Evolutionary conservation across 53 echinoderm and acorn worm species (phyloP).

Genomic region (Actinopyga echinites): DNA sequence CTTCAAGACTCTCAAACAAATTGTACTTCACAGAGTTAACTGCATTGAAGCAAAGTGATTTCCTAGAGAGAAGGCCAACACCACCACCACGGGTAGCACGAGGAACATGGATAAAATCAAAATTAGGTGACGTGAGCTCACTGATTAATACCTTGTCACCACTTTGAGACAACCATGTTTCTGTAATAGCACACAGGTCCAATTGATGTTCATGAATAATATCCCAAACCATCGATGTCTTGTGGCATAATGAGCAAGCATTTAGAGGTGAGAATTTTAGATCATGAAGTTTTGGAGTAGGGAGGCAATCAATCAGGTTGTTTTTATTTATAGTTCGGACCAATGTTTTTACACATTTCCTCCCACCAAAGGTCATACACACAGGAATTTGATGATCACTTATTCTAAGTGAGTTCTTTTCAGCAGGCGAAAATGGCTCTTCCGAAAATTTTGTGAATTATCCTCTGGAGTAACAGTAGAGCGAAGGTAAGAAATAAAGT

Average conservation of each 20-base stretch:
- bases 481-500: not conserved
- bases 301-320: not conserved
- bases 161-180: too few species aligned
- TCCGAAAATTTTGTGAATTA: not conserved
- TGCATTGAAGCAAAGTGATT: too few species aligned
- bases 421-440: not conserved
- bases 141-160: too few species aligned
- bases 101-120: too few species aligned
- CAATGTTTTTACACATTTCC: not conserved
- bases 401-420: not conserved
- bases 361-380: not conserved
- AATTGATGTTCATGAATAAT: too few species aligned
- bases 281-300: not conserved
- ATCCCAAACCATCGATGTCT: too few species aligned
- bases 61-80: too few species aligned
- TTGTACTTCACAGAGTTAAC: too few species aligned
- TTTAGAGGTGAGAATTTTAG: not conserved
- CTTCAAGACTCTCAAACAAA: too few species aligned
- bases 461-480: not conserved
- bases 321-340: not conserved
- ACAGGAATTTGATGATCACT: conserved; percentile 10
- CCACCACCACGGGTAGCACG: too few species aligned
- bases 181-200: too few species aligned
- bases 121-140: too few species aligned
- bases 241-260: not conserved